These are phyloP conservation scores for Mechanitis mazaeus DNA, from an alignment of 2,888 invertebrate species.

Conservation along the genomic window DNA sequence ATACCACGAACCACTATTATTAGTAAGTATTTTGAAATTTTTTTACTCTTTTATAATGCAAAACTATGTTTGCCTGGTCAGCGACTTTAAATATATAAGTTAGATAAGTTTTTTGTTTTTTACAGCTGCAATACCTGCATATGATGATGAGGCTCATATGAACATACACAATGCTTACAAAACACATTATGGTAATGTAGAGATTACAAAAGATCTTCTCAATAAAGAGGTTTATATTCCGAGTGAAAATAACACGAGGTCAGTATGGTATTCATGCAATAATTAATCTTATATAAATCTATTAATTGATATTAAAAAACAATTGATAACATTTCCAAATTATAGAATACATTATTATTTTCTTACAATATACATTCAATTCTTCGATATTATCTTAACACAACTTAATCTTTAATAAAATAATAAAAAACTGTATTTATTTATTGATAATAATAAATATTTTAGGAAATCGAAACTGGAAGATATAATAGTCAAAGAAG, in stretches of 20 bases:
- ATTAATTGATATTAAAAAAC: background rate
- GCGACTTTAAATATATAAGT: no score
- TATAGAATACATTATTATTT: no score
- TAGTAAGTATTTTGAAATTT: no score
- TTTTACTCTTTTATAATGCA: no score
- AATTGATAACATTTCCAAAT: no score
- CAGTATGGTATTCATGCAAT: slow-evolving; percentile 11
- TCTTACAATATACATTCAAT: no score
- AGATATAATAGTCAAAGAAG: slow-evolving; percentile 26
- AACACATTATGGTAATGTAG: slow-evolving; percentile 38
- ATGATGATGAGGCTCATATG: slow-evolving; percentile 47
- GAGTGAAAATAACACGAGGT: slow-evolving; percentile 20
- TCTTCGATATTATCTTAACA: no score
- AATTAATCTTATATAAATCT: background rate
- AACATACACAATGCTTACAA: slow-evolving; percentile 37
- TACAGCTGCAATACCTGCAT: slow-evolving; percentile 32
- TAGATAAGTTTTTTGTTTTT: slow-evolving; percentile 10
- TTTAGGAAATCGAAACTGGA: slow-evolving; percentile 22
- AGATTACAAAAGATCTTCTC: slow-evolving; percentile 34
- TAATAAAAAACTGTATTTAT: background rate
- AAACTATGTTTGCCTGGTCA: no score
- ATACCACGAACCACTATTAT: no score
- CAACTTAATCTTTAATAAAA: no score
- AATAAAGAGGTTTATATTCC: slow-evolving; percentile 26
- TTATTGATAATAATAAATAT: slow-evolving; percentile 6